Base-by-base conservation (phyloP, 53 echinoderm and acorn worm genomes). In the Zoroaster sp. region DNA sequence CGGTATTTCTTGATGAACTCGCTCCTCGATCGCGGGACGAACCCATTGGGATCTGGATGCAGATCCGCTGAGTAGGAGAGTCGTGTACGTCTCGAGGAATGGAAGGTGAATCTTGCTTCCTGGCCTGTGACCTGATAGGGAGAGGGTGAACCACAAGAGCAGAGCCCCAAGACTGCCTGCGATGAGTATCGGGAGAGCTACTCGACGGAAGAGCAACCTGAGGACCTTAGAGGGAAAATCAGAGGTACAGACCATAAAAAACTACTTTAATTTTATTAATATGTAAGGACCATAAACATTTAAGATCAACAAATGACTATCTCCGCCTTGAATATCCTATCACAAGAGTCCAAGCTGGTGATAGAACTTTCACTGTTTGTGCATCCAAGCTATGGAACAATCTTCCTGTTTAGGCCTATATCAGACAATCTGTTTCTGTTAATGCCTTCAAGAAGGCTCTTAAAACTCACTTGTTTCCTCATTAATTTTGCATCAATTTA, bases 1-100 rank as follows among this genome's bases (percentile, higher is more conserved):
- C 85, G 46, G 70, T 85, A 71, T 17, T 36, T 69, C 46, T 21
- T 69, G 47, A 51, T 20, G 72, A 85, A 85, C 35, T 71, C 37
- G 46, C 52, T 18, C 35, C 70, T 45, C 33, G 69, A 35, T 5
- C 33, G 85, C 10, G 21, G 4, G 83, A 15, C 32, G 17, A 69
- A 67, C 13, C 69, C 83, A 8, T 45, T 17, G 30, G 0, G 68
- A 43, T 45, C 35, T 17, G 17, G 39, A 7, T n/a, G n/a, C n/a
- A n/a, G n/a, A n/a, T n/a, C n/a, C 43, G 43, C 1, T n/a, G n/a
- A 10, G 54, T 10, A n/a, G 25, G 51, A 20, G 30, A 17, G 80
- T 59, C 23, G 17, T 3, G 33, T 12, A 47, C 18, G 28, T 12
- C 31, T 34, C 35, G 18, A 45, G 35, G 31, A 77, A 17, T 3